Evolutionary conservation across 1,140 invertebrate genomes (phyloP), one percentile per base, ranked within the genome.

Genomic region (Manduca sexta): DNA sequence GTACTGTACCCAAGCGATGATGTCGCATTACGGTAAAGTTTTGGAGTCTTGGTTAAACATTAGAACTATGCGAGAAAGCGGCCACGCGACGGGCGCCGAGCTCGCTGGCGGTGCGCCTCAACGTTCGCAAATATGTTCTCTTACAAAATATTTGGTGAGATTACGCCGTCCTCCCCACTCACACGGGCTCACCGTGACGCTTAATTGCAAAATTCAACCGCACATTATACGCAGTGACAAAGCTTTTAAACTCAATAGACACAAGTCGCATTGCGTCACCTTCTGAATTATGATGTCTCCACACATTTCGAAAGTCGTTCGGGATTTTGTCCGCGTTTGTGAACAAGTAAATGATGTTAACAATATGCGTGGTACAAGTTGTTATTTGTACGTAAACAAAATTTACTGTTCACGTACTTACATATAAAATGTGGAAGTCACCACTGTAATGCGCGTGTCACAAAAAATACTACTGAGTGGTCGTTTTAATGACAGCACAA

Each of bases 71-170:
- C 42, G 51, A 57, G 64, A 66, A 66, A 66, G 60, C 44, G 45
- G 40, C 42, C 4, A 30, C 4, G n/a, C n/a, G n/a, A n/a, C n/a
- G n/a, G n/a, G n/a, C n/a, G n/a, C n/a, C n/a, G n/a, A n/a, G 12
- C 33, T 38, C 29, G 52, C 45, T 30, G 38, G 45, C 30, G 40
- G 40, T 15, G 47, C 35, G 39, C 52, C 14, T 44, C 44, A 26
- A 26, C 21, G 21, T 26, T 60, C 49, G 46, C 45, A 52, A 52
- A 60, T 52, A 41, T 35, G 31, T 26, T n/a, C 54, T 52, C 45
- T 68, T 68, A 68, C 58, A 61, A 62, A 64, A 68, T 54, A 43
- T 21, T 33, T 40, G 8, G 10, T 13, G 14, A 45, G 44, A 54
- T 64, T 64, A 61, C 54, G 53, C 56, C 45, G 45, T 34, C 11